Evolutionary conservation across 1,140 invertebrate species (phyloP), one percentile per base, ranked within the genome.

Genomic region (Triops longicaudatus): DNA sequence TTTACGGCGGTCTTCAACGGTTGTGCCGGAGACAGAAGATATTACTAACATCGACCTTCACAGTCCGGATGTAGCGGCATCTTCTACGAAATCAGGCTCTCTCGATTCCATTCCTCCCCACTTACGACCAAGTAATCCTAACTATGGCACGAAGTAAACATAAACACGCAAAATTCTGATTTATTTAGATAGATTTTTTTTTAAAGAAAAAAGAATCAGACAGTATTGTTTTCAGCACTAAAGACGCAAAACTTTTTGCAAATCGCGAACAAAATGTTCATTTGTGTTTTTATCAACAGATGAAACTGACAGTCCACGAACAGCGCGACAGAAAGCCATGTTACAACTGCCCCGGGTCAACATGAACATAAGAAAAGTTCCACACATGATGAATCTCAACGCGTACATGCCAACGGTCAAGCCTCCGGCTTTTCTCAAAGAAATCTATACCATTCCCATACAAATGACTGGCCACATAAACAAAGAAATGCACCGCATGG

Each of bases 301-400:
- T 63, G 50, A 63, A 0, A 63, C 0, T 5, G 50, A 63, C 22
- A 63, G 50, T 14, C 50, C 50, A 5, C 17, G 50, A 63, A 63
- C 50, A 63, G 50, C 14, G 50, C 10, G 50, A 63, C 50, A 11
- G 17, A 63, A 63, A 9, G 50, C 50, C 50, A 28, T 75, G 74
- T 44, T 44, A n/a, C 74, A 28, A 5, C 41, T 77, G 17, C 76
- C 76, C 22, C 73, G 26, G 74, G 72, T 74, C 14, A 79, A 78
- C 41, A 73, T 73, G 75, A 76, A 37, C 26, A 78, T 74, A 37
- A 10, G 43, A 73, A 78, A 63, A 37, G 27, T 77, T 42, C 76
- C 76, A 2, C 27, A 77, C 22, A 77, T 77, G 76, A 77, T 77
- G 72, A 72, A 77, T 42, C 63, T 77, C 76, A 77, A 72, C 42